These are phyloP conservation scores for Sinotaia quadrata DNA, from an alignment of 2,888 invertebrate species.

Conservation along the genomic window DNA sequence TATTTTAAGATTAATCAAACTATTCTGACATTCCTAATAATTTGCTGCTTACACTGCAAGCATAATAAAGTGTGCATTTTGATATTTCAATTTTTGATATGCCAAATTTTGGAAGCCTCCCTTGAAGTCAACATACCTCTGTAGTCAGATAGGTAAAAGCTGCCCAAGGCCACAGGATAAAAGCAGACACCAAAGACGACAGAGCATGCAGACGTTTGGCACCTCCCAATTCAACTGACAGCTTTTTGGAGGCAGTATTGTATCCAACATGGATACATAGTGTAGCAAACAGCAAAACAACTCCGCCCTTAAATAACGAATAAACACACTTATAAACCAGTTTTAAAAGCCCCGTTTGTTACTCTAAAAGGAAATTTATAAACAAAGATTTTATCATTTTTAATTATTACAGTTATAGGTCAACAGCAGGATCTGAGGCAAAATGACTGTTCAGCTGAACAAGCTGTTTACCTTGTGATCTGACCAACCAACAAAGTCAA, in stretches of 20 bases:
- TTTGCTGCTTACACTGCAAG: no score
- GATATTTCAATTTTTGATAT: no score
- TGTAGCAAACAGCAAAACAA: constrained; percentile 73
- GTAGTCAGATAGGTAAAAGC: constrained; percentile 70
- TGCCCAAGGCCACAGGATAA: constrained; percentile 73
- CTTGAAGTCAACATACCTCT: no score
- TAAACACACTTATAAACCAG: neutral
- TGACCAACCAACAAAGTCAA: constrained; percentile 74
- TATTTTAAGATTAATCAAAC: no score
- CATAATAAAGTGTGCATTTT: no score
- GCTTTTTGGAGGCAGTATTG: constrained; percentile 71
- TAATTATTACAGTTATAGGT: neutral
- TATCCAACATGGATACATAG: constrained; percentile 72
- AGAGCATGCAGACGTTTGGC: constrained; percentile 74
- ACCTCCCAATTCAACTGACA: constrained; percentile 76
- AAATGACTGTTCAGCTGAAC: neutral
- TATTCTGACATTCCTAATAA: no score
- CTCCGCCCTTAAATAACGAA: constrained; percentile 72
- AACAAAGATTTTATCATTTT: neutral
- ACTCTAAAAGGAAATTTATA: neutral
- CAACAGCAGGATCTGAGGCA: neutral
- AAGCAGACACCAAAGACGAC: constrained; percentile 72
- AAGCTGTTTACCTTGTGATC: constrained; percentile 74
- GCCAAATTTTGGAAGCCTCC: no score
- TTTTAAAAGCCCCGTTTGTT: neutral